A percentile compares a stretch with the other conserved stretches of the same genome.
Conservation (phyloP, 1,140 invertebrate species). For the Macrosteles quadrilineatus region DNA sequence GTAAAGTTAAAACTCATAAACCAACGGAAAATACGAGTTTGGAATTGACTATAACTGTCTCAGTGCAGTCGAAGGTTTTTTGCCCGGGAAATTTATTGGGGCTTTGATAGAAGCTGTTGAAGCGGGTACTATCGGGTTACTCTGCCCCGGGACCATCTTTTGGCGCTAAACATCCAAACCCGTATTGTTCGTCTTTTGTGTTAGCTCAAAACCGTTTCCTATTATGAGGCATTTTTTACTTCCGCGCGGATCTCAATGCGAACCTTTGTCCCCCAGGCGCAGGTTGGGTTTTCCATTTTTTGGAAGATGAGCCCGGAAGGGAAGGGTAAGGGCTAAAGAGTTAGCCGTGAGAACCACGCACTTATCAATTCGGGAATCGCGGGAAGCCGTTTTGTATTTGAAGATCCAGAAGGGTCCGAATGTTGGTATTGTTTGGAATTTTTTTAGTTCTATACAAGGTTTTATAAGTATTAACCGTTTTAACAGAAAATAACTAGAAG, state of each 20-base stretch:
- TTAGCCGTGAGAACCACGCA: slow-evolving; percentile 12
- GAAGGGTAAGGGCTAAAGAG: slow-evolving; percentile 16
- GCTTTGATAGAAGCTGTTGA: slow-evolving; percentile 15
- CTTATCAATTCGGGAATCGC: not conserved
- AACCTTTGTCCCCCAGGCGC: not conserved
- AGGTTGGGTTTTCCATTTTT: slow-evolving; percentile 7
- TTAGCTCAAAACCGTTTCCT: slow-evolving; percentile 29
- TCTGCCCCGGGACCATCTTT: not conserved
- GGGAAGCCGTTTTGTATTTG: too few species aligned
- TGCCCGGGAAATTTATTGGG: not conserved
- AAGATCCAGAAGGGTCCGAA: too few species aligned
- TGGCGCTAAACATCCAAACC: not conserved
- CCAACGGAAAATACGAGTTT: slow-evolving; percentile 8
- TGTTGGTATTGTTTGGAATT: too few species aligned
- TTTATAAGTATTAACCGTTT: too few species aligned
- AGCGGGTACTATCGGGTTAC: slow-evolving; percentile 18
- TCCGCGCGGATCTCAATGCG: not conserved
- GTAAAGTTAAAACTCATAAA: not conserved
- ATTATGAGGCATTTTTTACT: slow-evolving; percentile 17
- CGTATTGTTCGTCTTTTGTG: slow-evolving; percentile 22
- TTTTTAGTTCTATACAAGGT: too few species aligned
- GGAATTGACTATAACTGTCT: slow-evolving; percentile 12
- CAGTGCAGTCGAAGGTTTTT: not conserved
- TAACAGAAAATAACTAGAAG: too few species aligned
- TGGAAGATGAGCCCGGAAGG: slow-evolving; percentile 4